These are phyloP conservation scores for Crossaster papposus DNA, from an alignment of 53 echinoderm and acorn worm species.

Conservation along the genomic window DNA sequence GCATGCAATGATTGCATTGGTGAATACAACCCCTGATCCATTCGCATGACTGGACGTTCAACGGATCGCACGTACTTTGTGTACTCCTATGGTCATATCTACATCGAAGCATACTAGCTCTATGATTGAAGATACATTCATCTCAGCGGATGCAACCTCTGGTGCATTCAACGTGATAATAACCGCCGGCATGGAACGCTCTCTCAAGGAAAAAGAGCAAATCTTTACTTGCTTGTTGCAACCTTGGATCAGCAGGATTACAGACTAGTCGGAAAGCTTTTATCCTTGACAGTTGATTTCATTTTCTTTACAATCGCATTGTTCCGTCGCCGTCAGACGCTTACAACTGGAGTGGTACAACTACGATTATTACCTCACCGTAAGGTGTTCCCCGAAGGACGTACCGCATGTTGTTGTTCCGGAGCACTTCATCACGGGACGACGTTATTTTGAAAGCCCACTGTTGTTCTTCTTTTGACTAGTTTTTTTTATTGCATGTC, in stretches of 20 bases:
- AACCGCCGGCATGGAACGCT: background rate
- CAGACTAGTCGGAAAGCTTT: background rate
- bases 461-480: background rate
- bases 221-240: background rate
- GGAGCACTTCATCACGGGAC: background rate
- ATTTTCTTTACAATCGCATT: background rate
- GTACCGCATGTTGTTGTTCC: background rate
- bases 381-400: constrained; percentile 5
- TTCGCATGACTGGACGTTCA: constrained; percentile 13
- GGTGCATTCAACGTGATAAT: background rate
- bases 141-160: background rate
- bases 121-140: background rate
- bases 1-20: background rate
- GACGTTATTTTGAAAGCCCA: background rate
- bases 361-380: too few species aligned
- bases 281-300: background rate
- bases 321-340: background rate
- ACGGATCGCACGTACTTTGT: background rate
- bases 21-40: background rate
- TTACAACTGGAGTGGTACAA: background rate
- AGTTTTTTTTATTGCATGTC: background rate
- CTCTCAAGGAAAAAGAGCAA: background rate
- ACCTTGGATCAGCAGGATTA: constrained; percentile 16
- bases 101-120: background rate
- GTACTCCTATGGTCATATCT: too few species aligned